Conservation (phyloP, 2,113 vertebrate genomes). For the Barbus barbus region DNA sequence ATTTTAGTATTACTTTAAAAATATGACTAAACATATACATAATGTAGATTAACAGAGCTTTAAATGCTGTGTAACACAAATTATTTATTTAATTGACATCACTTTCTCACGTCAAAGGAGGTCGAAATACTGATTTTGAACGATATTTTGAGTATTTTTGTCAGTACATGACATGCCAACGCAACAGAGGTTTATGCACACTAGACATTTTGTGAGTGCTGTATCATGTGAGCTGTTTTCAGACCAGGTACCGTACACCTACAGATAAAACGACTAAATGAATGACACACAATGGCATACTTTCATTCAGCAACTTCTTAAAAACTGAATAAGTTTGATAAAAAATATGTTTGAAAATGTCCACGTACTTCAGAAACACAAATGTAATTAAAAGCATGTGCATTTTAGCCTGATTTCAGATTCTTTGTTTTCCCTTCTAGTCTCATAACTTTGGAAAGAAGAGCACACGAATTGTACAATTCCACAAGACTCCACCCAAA, state of each 20-base stretch:
- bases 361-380: neutral
- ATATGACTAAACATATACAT: too few relatives aligned
- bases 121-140: neutral
- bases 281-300: neutral
- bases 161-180: neutral
- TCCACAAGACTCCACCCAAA: constrained; percentile 74
- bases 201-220: neutral
- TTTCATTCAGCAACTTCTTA: neutral
- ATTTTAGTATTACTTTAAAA: neutral
- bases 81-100: neutral
- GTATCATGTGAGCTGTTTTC: neutral
- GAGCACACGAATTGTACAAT: constrained; percentile 59
- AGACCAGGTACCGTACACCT: neutral
- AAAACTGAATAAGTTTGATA: neutral
- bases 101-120: neutral
- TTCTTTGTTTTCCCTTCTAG: constrained; percentile 47
- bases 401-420: constrained; percentile 33
- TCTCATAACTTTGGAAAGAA: constrained; percentile 47
- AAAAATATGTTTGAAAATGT: neutral
- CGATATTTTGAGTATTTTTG: neutral
- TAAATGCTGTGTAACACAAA: neutral
- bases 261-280: neutral
- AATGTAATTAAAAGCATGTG: neutral
- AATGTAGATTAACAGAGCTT: neutral
- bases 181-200: neutral